Conservation (phyloP, 2,888 invertebrate genomes). For the Xestobium rufovillosum region DNA sequence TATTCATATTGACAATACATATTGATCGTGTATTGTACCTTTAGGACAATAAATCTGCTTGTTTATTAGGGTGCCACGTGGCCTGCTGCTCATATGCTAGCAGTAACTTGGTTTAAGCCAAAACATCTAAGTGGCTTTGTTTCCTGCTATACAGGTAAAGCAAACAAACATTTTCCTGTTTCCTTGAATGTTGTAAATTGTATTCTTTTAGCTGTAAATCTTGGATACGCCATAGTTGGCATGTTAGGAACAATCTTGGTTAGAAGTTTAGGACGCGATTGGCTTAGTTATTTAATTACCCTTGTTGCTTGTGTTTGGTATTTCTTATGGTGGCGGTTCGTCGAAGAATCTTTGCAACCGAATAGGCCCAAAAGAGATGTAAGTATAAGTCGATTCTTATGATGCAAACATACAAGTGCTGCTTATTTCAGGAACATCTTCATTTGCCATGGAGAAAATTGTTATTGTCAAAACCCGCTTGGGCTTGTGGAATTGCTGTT, state of each 20-base stretch:
- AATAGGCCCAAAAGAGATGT: conserved; percentile 42
- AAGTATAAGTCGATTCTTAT: conserved; percentile 18
- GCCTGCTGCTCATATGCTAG: conserved; percentile 53
- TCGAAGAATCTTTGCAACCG: conserved; percentile 47
- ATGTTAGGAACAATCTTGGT: conserved; percentile 49
- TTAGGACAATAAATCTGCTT: too few species aligned
- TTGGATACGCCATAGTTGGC: conserved; percentile 50
- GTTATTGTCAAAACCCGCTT: conserved; percentile 49
- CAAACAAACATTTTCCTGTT: conserved; percentile 4
- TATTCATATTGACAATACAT: too few species aligned
- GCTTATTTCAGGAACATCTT: conserved; percentile 36
- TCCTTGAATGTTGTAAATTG: conserved; percentile 9
- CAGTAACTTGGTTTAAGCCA: conserved; percentile 53
- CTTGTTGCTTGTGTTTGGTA: conserved; percentile 47
- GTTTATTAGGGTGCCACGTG: conserved; percentile 48
- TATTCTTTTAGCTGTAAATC: conserved; percentile 45
- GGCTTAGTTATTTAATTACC: conserved; percentile 48
- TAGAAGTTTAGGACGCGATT: conserved; percentile 47
- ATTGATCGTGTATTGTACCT: too few species aligned
- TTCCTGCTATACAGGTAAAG: conserved; percentile 49
- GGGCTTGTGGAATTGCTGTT: conserved; percentile 52
- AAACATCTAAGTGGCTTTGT: conserved; percentile 50
- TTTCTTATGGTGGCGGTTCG: conserved; percentile 49
- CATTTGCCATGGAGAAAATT: conserved; percentile 49
- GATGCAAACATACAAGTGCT: neutral